Evolutionary conservation across 2,797 vertebrate species (phyloP), one percentile per base, ranked within the genome.

Genomic region (Argentina silus): DNA sequence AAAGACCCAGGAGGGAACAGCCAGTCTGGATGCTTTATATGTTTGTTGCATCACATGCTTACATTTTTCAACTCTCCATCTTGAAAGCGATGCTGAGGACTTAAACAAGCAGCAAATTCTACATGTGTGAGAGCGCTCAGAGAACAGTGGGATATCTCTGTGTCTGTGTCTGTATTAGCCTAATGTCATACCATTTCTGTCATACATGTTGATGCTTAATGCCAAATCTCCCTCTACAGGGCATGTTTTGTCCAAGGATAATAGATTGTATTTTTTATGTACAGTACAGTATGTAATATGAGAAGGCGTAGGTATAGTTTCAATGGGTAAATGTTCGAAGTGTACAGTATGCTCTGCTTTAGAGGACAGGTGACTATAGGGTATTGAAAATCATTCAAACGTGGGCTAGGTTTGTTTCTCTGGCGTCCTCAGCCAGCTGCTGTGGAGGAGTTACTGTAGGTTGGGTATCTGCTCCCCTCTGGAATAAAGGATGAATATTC

Each of bases 1-100:
- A 88, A 88, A 89, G 78, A 86, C 88, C 85, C 89, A 88, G 82
- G 87, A 90, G 90, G 86, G 90, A 90, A 87, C 88, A 89, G 87
- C 87, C 89, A 91, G 81, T 88, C 86, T 81, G 86, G 86, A 90
- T 85, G 86, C 83, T 88, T 91, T 83, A 83, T 85, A 88, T 87
- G 86, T 87, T 82, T 77, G 79, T 73, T 81, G 59, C 83, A 69
- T 88, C 83, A 84, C 87, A 85, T 84, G 81, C 73, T 78, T 83
- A 72, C 82, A 86, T 86, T 86, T 86, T 45, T 90, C 84, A 89
- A 87, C 84, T 81, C 86, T 79, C 77, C 81, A 72, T 87, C 81
- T 82, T 74, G 82, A 82, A 88, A 85, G 81, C 86, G 78, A 88
- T 68, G 78, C 72, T 79, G 75, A 87, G 79, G 78, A 89, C 83